Conservation (phyloP, 1,140 invertebrate species). For the Lasioglossum baleicum region DNA sequence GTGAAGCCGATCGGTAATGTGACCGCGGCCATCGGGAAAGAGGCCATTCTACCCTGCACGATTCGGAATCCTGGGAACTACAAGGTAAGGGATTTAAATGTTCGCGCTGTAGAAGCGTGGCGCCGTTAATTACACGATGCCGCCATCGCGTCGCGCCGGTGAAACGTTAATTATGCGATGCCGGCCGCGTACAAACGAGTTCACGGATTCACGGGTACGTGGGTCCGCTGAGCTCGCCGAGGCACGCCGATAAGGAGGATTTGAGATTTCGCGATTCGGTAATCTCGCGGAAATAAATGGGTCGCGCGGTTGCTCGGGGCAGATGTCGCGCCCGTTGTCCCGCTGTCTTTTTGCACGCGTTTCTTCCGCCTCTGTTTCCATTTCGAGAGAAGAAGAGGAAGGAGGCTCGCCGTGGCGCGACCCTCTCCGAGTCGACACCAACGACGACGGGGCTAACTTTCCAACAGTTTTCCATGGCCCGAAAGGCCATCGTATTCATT, state of each 20-base stretch:
- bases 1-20: constrained; percentile 89
- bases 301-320: constrained; percentile 47
- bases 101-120: constrained; percentile 13
- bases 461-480: not conserved
- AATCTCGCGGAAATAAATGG: constrained; percentile 56
- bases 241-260: constrained; percentile 51
- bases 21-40: constrained; percentile 89
- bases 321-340: constrained; percentile 46
- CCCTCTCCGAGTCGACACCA: no score
- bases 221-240: not conserved
- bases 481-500: constrained; percentile 10
- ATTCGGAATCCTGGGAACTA: constrained; percentile 90
- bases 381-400: not conserved
- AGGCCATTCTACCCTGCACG: constrained; percentile 90
- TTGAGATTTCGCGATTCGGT: constrained; percentile 42
- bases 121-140: not conserved
- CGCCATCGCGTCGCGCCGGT: not conserved
- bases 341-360: constrained; percentile 44
- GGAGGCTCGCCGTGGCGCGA: no score
- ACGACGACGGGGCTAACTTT: constrained; percentile 10
- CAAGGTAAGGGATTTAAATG: constrained; percentile 83
- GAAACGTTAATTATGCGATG: no score
- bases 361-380: constrained; percentile 5
- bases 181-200: constrained; percentile 26
- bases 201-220: not conserved